phyloP scores from a whole-genome alignment of 2,888 invertebrate genomes.

The Sabatieria punctata region DNA sequence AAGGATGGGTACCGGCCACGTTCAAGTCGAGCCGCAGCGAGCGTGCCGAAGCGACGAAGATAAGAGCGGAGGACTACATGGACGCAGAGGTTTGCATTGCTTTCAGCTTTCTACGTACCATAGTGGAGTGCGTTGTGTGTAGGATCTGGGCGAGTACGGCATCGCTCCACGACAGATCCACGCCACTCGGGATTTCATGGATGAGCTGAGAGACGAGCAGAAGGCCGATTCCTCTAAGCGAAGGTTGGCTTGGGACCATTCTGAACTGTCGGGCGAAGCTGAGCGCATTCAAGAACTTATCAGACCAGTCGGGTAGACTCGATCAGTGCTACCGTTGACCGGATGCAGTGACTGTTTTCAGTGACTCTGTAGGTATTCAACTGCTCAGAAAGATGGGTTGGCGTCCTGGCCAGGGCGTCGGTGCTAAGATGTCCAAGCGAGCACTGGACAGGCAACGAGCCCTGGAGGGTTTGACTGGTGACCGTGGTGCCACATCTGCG shows the following conservation, averaged over 20 bases:
- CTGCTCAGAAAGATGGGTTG: constrained; percentile 79
- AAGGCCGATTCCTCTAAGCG: constrained; percentile 2
- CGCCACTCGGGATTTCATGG: constrained; percentile 55
- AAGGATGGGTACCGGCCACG: constrained; percentile 77
- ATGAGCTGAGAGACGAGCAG: neutral
- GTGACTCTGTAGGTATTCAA: constrained; percentile 68
- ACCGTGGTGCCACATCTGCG: too few relatives aligned
- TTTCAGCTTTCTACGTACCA: constrained; percentile 4
- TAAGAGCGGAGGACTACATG: constrained; percentile 85
- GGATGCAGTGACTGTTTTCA: too few relatives aligned
- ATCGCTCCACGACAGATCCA: constrained; percentile 73
- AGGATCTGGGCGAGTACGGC: constrained; percentile 78
- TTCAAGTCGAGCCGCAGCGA: constrained; percentile 73
- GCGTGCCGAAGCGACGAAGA: constrained; percentile 43
- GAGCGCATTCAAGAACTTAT: constrained; percentile 17
- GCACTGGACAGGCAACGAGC: constrained; percentile 15
- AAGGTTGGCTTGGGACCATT: constrained; percentile 24
- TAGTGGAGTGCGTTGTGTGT: constrained; percentile 9
- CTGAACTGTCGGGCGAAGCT: constrained; percentile 12
- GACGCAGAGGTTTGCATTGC: constrained; percentile 56
- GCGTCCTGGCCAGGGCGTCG: constrained; percentile 69
- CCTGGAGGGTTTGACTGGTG: too few relatives aligned
- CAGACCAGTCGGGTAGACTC: constrained; percentile 20
- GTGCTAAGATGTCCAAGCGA: constrained; percentile 40
- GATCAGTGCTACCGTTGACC: too few relatives aligned